Percentiles rank a stretch among this genome's conserved stretches.
These are phyloP conservation scores for Anomalospiza imberbis DNA, from an alignment of 2,797 vertebrate genomes.

Conservation along the genomic window DNA sequence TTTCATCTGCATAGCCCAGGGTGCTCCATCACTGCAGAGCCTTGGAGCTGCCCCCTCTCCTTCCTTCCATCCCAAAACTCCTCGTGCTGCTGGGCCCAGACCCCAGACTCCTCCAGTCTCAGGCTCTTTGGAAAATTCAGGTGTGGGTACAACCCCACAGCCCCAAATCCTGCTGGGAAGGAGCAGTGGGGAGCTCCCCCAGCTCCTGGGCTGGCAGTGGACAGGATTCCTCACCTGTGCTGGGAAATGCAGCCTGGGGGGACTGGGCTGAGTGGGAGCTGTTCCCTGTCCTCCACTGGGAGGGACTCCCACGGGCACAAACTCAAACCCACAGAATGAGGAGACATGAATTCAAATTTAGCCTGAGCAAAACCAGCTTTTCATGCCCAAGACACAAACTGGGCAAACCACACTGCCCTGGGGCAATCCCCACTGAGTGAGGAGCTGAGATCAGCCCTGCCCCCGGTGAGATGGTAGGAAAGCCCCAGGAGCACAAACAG, in stretches of 20 bases:
- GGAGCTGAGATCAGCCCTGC: background rate
- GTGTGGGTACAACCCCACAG: background rate
- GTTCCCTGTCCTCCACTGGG: background rate
- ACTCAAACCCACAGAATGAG: background rate
- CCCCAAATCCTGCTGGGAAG: background rate
- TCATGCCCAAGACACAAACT: fast-evolving
- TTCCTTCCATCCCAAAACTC: slow-evolving; percentile 30
- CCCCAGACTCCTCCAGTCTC: background rate
- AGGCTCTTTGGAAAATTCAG: background rate
- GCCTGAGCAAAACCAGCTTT: background rate
- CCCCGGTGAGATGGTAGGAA: background rate
- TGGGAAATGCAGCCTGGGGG: background rate
- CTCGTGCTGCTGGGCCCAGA: background rate
- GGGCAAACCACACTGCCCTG: background rate
- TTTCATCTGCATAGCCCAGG: slow-evolving; percentile 67
- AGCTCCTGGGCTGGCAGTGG: background rate
- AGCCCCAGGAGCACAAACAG: background rate
- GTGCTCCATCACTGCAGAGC: slow-evolving; percentile 14
- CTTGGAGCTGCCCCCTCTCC: background rate
- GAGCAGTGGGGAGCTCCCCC: background rate
- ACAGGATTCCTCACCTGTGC: background rate
- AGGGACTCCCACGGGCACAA: background rate
- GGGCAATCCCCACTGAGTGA: background rate
- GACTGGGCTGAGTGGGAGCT: background rate
- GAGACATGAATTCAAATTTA: fast-evolving